Conservation (phyloP, 2,113 vertebrate species). For the rat (Rattus norvegicus) region DNA sequence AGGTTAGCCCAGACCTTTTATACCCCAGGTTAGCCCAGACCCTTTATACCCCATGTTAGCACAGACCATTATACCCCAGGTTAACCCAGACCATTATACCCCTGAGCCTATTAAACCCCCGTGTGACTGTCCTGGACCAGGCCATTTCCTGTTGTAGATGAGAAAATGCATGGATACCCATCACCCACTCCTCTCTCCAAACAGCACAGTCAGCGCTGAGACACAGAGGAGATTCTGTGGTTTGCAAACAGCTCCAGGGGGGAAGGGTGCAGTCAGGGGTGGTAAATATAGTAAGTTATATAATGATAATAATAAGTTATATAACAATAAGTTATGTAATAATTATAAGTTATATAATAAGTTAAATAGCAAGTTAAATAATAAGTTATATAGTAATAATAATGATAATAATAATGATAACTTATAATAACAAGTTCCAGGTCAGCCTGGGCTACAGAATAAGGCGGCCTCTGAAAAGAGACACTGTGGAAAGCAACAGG, state of each 20-base stretch:
- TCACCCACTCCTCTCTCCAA: background rate
- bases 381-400: too few species aligned
- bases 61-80: too few species aligned
- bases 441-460: background rate
- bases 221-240: background rate
- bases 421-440: background rate
- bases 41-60: too few species aligned
- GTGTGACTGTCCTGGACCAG: background rate
- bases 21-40: too few species aligned
- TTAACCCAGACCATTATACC: background rate
- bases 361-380: too few species aligned
- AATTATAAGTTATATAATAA: too few species aligned
- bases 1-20: too few species aligned
- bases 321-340: too few species aligned
- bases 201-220: background rate
- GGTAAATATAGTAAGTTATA: background rate
- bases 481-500: too few species aligned
- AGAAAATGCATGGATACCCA: background rate
- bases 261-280: too few species aligned
- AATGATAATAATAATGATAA: too few species aligned
- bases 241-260: background rate
- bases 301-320: too few species aligned
- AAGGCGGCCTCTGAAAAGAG: background rate
- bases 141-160: background rate
- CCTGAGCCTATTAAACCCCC: background rate